These are phyloP conservation scores for Thomomys bottae DNA, from an alignment of 2,113 vertebrate genomes.

Conservation along the genomic window DNA sequence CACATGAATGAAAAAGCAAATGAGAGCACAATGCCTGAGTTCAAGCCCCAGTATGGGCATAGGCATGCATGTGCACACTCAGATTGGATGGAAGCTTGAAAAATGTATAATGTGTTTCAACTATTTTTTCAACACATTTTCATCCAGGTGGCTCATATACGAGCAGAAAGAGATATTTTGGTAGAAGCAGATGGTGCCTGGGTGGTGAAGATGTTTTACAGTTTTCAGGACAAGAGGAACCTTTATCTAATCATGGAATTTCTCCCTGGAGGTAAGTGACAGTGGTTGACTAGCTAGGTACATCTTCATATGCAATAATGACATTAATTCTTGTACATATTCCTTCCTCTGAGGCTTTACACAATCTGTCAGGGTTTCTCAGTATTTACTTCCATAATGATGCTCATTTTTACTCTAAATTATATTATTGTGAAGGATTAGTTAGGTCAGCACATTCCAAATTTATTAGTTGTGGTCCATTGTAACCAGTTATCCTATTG, in stretches of 20 bases:
- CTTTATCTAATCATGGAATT: slow-evolving; percentile 99
- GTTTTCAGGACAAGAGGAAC: slow-evolving; percentile 99
- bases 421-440: slow-evolving; percentile 26
- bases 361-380: neutral
- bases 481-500: neutral
- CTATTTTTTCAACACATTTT: slow-evolving; percentile 47
- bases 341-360: neutral
- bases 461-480: neutral
- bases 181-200: slow-evolving; percentile 98
- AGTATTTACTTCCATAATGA: neutral
- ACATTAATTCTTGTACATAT: neutral
- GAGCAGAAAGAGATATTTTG: slow-evolving; percentile 97
- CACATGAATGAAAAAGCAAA: too few relatives aligned
- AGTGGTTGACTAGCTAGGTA: neutral
- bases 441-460: slow-evolving; percentile 33
- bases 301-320: neutral
- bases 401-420: slow-evolving; percentile 11
- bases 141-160: slow-evolving; percentile 95
- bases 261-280: slow-evolving; percentile 93
- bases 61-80: too few relatives aligned
- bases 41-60: too few relatives aligned
- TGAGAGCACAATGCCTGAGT: too few relatives aligned
- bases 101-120: slow-evolving; percentile 29
- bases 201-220: slow-evolving; percentile 99
- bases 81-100: neutral